Evolutionary conservation across 2,797 vertebrate species (phyloP).

Genomic region (Phrynocephalus forsythii): DNA sequence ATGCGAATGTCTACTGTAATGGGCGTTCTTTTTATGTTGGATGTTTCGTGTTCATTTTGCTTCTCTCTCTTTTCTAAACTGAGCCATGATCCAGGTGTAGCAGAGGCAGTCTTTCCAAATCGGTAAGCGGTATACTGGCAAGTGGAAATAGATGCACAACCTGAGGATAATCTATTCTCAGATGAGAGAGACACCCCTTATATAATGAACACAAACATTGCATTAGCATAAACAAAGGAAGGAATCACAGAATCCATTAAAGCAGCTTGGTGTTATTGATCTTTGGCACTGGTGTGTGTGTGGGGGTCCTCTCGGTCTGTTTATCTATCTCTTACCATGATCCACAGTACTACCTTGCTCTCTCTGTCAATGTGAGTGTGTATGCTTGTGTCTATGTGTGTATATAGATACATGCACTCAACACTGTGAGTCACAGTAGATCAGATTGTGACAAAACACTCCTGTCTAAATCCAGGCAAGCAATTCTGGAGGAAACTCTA

Average conservation of each 20-base stretch:
- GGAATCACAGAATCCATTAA: constrained; percentile 62
- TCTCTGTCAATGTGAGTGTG: too few relatives aligned
- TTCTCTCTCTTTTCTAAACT: neutral
- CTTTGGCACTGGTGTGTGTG: neutral
- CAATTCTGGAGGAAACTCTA: too few relatives aligned
- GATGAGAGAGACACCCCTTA: constrained; percentile 47
- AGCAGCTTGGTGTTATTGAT: constrained; percentile 59
- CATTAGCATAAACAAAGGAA: constrained; percentile 58
- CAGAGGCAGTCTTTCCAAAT: constrained; percentile 15
- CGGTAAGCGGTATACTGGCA: constrained; percentile 28
- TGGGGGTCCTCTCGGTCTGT: neutral
- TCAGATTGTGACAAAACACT: constrained; percentile 33
- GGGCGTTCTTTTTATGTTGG: constrained; percentile 45
- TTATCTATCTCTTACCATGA: neutral
- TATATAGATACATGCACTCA: neutral
- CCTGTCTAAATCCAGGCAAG: neutral
- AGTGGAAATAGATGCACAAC: constrained; percentile 35
- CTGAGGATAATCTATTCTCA: constrained; percentile 34
- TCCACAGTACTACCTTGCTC: neutral
- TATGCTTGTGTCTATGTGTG: neutral
- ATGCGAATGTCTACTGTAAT: constrained; percentile 13
- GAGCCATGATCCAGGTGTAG: constrained; percentile 43
- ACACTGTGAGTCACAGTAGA: constrained; percentile 47
- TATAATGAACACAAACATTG: constrained; percentile 45
- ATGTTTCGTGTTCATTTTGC: constrained; percentile 38